Base-by-base conservation (phyloP, 2,888 invertebrate genomes). In the Pollenia angustigena region DNA sequence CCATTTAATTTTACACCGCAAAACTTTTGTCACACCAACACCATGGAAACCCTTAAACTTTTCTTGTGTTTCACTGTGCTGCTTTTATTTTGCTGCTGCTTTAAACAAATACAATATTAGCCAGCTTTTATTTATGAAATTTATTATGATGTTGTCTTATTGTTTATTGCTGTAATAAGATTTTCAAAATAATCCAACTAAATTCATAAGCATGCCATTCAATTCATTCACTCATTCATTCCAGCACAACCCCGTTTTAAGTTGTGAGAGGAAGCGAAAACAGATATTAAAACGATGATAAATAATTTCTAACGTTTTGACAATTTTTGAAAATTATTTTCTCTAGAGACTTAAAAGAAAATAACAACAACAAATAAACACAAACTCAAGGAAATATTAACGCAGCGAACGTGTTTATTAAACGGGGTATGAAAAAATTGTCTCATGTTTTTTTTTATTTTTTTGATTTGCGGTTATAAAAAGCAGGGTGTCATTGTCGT, bases 251-350 rank as follows among this genome's bases (percentile, higher is more conserved):
- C 58, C 52, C 60, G n/a, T 23, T 16, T 14, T 23, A 44, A 11
- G 23, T 40, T 32, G 12, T 44, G 4, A 18, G 18, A 40, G 8
- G 1, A 6, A 56, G 18, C 14, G 23, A 52, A 58, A 75, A 44
- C 32, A 58, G 74, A 81, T 58, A 64, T 32, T 58, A 56, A 75
- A 69, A 75, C 46, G 82, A 82, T 79, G 58, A 79, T 71, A 81
- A 85, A 79, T 81, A 85, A 85, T 79, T 76, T 82, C 66, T 75
- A 87, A 79, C 78, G 68, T 87, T 87, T 82, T 79, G 74, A 84
- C 71, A 87, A 76, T 72, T 80, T 72, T 84, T 62, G 72, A 78
- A 78, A 64, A 84, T 79, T 40, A 74, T 84, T 79, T 74, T 52
- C 79, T 79, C 79, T 40, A n/a, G 79, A 74, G 72, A 79, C 44